Evolutionary conservation across 2,888 invertebrate species (phyloP), one percentile per base, ranked within the genome.

Genomic region (Agrochola circellaris): DNA sequence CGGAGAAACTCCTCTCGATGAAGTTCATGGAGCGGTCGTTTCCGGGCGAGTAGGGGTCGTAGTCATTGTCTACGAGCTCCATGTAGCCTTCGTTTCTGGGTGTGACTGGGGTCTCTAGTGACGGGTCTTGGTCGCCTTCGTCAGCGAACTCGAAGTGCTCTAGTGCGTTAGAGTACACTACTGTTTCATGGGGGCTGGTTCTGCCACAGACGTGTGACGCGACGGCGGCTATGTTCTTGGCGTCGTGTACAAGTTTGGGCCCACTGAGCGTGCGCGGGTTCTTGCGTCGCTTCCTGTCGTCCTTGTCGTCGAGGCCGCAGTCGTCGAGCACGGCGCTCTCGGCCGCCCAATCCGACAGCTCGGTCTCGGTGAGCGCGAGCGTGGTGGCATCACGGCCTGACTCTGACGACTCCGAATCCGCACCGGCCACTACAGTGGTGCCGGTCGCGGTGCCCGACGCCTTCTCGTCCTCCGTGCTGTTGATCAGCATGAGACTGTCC

Each of bases 141-240:
- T 99, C 99, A 97, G 98, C 98, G 91, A 98, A 99, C 91, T 98
- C 98, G 85, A 99, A 98, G 90, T 98, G 98, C 86, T 98, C 98
- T 66, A 98, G 96, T 71, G 98, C 98, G 79, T 97, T 95, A 0
- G 95, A 95, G 83, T 94, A 96, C 0, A 94, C 92, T 6, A 96
- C 92, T 0, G 92, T 89, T 51, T 94, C 93, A 4, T 87, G 77
- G 0, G 95, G 94, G 81, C 94, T 94, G 3, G 91, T 91, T 23
- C 95, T 92, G 0, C 97, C 97, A 81, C 97, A 97, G 1, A 97
- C 96, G 81, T 97, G 97, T 0, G 95, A 93, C 6, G 94, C 88
- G 42, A 94, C 93, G 0, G 95, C 93, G 0, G 94, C 92, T 42
- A 96, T 91, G 87, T 96, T 97, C 79, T 95, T 95, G 4, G 95